Conservation (phyloP, 2,888 invertebrate genomes). For the Nomada lathburiana region DNA sequence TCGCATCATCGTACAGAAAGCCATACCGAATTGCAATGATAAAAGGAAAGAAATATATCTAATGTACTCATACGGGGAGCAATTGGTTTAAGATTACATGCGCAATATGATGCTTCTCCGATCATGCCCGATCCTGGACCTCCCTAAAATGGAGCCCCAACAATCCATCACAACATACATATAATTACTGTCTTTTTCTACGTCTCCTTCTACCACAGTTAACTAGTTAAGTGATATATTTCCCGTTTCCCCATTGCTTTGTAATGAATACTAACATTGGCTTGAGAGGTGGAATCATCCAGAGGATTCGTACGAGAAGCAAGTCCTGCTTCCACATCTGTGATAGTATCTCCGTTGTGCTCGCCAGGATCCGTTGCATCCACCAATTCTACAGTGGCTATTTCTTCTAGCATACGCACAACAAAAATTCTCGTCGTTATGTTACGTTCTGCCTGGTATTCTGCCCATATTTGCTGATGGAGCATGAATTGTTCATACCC, state of each 20-base stretch:
- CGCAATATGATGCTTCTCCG: slow-evolving; percentile 13
- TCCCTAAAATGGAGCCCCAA: slow-evolving; percentile 26
- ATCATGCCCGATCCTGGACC: slow-evolving; percentile 40
- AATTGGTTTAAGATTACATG: slow-evolving; percentile 19
- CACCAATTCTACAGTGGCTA: slow-evolving; percentile 81
- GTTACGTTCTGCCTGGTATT: slow-evolving; percentile 42
- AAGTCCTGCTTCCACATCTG: slow-evolving; percentile 75
- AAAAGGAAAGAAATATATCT: neutral
- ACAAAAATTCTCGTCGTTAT: slow-evolving; percentile 78
- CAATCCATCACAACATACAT: slow-evolving; percentile 29
- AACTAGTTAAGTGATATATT: slow-evolving; percentile 22
- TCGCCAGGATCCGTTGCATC: slow-evolving; percentile 80
- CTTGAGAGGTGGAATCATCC: slow-evolving; percentile 78
- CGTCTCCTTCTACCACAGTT: slow-evolving; percentile 53
- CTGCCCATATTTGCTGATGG: slow-evolving; percentile 8
- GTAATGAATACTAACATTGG: slow-evolving; percentile 79
- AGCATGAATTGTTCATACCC: slow-evolving; percentile 7
- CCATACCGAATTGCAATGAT: slow-evolving; percentile 16
- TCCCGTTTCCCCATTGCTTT: slow-evolving; percentile 27
- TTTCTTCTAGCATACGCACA: slow-evolving; percentile 79
- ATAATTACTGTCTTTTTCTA: slow-evolving; percentile 38
- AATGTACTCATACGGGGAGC: slow-evolving; percentile 8
- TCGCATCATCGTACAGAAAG: slow-evolving; percentile 20
- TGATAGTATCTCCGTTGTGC: slow-evolving; percentile 69
- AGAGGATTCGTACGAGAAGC: slow-evolving; percentile 76